These are phyloP conservation scores for Parnassius glacialis DNA, from an alignment of 2,888 invertebrate species.

Conservation along the genomic window DNA sequence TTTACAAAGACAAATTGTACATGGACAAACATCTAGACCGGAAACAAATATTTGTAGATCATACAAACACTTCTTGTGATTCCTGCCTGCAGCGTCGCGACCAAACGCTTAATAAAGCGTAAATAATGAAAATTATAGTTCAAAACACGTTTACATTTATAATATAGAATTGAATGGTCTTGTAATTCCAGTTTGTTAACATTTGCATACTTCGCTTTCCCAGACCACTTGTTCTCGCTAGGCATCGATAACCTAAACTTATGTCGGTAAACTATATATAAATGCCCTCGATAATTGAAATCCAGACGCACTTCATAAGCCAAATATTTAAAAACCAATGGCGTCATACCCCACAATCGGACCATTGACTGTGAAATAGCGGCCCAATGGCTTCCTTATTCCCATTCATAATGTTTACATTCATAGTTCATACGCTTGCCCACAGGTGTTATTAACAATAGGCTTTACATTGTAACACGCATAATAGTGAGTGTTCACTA, in stretches of 20 bases:
- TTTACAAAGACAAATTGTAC: too few relatives aligned
- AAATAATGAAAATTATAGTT: not conserved
- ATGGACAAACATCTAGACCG: too few relatives aligned
- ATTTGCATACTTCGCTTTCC: too few relatives aligned
- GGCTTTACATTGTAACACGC: constrained; percentile 9
- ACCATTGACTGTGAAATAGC: constrained; percentile 48
- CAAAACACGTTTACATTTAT: too few relatives aligned
- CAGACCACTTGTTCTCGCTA: too few relatives aligned
- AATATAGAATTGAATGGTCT: too few relatives aligned
- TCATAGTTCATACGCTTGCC: constrained; percentile 12
- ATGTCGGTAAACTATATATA: not conserved
- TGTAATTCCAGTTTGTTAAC: too few relatives aligned
- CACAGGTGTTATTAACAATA: constrained; percentile 4
- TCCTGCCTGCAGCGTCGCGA: too few relatives aligned
- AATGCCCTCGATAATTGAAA: not conserved
- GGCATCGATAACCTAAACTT: too few relatives aligned
- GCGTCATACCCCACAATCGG: constrained; percentile 40
- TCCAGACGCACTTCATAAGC: too few relatives aligned
- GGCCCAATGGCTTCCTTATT: constrained; percentile 36
- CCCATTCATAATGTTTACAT: constrained; percentile 25
- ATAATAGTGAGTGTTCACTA: constrained; percentile 1
- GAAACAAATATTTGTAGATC: too few relatives aligned
- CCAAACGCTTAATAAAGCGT: not conserved
- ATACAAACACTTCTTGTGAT: too few relatives aligned
- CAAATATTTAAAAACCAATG: constrained; percentile 28